Evolutionary conservation across 2,113 vertebrate genomes (phyloP), one percentile per base, ranked within the genome.

Genomic region (Holacanthus passer): DNA sequence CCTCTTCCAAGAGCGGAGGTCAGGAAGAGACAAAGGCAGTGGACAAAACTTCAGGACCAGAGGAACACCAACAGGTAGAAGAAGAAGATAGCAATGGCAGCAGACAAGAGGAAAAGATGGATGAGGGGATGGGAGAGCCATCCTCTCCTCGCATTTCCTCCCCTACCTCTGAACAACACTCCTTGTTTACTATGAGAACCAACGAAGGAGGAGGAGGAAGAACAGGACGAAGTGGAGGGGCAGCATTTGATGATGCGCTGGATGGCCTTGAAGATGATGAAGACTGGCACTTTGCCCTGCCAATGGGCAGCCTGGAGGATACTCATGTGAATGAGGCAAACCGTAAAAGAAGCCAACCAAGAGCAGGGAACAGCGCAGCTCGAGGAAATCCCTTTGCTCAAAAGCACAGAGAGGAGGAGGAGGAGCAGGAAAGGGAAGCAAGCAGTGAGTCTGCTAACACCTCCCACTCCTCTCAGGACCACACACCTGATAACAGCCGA

Each of bases 211-310:
- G 81, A 50, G 82, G 81, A 41, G 65, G 66, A 53, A 80, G 60
- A 48, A 83, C 71, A 24, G 66, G 66, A 31, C 77, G 82, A 56
- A 88, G 88, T n/a, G 88, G 91, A 6, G 89, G 72, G 5, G 87
- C 90, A 1, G 92, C 87, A 0, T 88, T 81, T 69, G 92, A 93
- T 59, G 87, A 93, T 0, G 84, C 87, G 0, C 32, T 92, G n/a
- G 93, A 94, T 55, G 92, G 92, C 4, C 87, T 92, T 56, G 92
- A 94, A 8, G 93, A 94, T 2, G 93, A 94, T 7, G 94, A 94
- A 62, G 90, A 94, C 77, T 94, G 94, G 93, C 81, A 92, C 53
- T 90, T 93, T 77, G 81, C 88, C 14, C 43, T 93, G 70, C 93
- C 92, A 1, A 27, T 81, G 68, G 91, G 71, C n/a, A 55, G 71